Conservation (phyloP, 2,797 vertebrate species). For the Acanthiza pusilla region DNA sequence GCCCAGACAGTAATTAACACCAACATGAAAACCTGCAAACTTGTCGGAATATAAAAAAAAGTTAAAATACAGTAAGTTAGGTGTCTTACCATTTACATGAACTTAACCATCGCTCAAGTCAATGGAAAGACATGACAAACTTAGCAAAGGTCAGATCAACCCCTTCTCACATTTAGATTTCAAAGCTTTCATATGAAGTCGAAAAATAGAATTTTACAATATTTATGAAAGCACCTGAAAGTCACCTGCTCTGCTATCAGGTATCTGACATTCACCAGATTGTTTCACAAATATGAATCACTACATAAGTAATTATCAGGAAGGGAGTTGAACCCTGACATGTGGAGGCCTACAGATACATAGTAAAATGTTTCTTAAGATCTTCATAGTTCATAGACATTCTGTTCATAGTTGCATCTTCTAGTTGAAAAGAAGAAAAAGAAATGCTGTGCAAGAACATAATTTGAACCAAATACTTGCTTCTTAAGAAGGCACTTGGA, state of each 20-base stretch:
- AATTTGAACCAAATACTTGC: constrained; percentile 63
- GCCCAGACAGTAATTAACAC: not conserved
- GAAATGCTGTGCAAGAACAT: not conserved
- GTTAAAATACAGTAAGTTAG: not conserved
- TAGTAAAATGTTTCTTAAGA: not conserved
- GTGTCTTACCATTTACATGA: not conserved
- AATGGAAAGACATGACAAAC: not conserved
- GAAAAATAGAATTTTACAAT: not conserved
- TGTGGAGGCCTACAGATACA: not conserved
- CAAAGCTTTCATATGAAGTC: not conserved
- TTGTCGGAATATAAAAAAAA: not conserved
- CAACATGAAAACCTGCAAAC: not conserved
- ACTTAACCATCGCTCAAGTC: not conserved
- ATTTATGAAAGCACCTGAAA: not conserved
- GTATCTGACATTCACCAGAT: not conserved
- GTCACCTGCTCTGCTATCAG: not conserved
- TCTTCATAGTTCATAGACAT: too few relatives aligned
- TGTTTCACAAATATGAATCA: not conserved
- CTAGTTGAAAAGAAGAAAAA: not conserved
- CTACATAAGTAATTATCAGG: not conserved
- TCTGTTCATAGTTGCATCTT: not conserved
- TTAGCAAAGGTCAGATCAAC: not conserved
- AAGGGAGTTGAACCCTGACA: not conserved
- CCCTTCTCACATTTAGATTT: not conserved
- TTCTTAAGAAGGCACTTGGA: constrained; percentile 76